phyloP scores from a whole-genome alignment of 2,888 invertebrate genomes.

The Spatulosminthurus flaviceps region DNA sequence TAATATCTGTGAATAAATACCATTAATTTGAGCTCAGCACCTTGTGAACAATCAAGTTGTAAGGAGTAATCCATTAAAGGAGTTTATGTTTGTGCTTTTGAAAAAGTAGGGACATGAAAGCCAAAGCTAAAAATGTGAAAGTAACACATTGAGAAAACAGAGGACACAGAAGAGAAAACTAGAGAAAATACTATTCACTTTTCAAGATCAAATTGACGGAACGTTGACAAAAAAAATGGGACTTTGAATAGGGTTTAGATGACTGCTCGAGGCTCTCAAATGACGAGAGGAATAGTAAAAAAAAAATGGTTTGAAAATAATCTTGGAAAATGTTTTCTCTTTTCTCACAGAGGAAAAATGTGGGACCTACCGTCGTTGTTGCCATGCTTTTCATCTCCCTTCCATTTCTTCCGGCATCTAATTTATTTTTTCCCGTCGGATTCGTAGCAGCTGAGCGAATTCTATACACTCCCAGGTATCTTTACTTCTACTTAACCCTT shows the following conservation, averaged over 20 bases:
- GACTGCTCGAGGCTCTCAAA: constrained; percentile 13
- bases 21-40: too few relatives aligned
- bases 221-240: background rate
- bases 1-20: too few relatives aligned
- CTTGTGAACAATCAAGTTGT: too few relatives aligned
- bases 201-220: constrained; percentile 10
- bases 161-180: too few relatives aligned
- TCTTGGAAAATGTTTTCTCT: constrained; percentile 46
- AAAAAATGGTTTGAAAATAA: constrained; percentile 40
- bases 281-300: constrained; percentile 20
- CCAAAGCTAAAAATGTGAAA: too few relatives aligned
- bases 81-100: too few relatives aligned
- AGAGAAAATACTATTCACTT: constrained; percentile 16
- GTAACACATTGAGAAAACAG: too few relatives aligned
- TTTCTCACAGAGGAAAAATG: constrained; percentile 40
- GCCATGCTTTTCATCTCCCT: constrained; percentile 68
- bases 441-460: constrained; percentile 88
- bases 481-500: background rate
- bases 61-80: too few relatives aligned
- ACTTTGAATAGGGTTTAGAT: constrained; percentile 22
- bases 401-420: constrained; percentile 87
- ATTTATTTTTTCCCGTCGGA: constrained; percentile 81
- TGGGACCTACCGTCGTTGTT: constrained; percentile 35
- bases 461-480: constrained; percentile 86
- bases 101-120: too few relatives aligned